phyloP scores from a whole-genome alignment of 2,888 invertebrate genomes.

The Hipparchia sbordonii region DNA sequence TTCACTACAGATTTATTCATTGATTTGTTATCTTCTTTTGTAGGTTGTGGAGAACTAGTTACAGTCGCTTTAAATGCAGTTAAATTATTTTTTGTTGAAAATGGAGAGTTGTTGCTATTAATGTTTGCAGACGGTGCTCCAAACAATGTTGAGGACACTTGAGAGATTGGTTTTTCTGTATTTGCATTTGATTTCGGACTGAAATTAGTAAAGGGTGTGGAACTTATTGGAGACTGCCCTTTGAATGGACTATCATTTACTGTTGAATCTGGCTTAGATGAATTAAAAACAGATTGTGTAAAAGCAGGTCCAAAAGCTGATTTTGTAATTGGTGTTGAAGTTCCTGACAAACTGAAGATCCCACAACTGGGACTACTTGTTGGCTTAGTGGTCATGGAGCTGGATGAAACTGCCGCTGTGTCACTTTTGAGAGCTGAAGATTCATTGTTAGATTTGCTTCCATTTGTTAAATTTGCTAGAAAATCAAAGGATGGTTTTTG shows the following conservation, averaged over 20 bases:
- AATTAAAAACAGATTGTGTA: conserved; percentile 29
- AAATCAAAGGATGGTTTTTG: conserved; percentile 83
- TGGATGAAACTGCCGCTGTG: conserved; percentile 52
- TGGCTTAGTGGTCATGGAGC: conserved; percentile 55
- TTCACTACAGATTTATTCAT: conserved; percentile 41
- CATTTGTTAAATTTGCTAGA: conserved; percentile 80
- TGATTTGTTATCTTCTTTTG: conserved; percentile 44
- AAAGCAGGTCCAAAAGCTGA: conserved; percentile 47
- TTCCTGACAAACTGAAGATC: conserved; percentile 52
- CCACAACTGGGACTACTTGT: conserved; percentile 50
- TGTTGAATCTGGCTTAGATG: conserved; percentile 60
- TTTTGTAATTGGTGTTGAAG: conserved; percentile 47
- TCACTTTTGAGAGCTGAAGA: conserved; percentile 53
- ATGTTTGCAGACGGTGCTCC: conserved; percentile 53
- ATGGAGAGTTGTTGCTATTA: conserved; percentile 51
- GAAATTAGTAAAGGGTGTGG: conserved; percentile 39
- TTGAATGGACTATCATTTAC: conserved; percentile 62
- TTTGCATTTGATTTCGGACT: conserved; percentile 46
- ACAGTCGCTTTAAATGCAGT: conserved; percentile 57
- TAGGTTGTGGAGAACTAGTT: conserved; percentile 43
- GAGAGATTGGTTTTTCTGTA: conserved; percentile 48
- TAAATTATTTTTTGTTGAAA: conserved; percentile 51
- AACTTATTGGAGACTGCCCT: conserved; percentile 53
- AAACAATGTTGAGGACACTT: conserved; percentile 59
- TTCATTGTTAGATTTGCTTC: conserved; percentile 64